Conservation (phyloP, 2,113 vertebrate genomes). For the Callionymus lyra region DNA sequence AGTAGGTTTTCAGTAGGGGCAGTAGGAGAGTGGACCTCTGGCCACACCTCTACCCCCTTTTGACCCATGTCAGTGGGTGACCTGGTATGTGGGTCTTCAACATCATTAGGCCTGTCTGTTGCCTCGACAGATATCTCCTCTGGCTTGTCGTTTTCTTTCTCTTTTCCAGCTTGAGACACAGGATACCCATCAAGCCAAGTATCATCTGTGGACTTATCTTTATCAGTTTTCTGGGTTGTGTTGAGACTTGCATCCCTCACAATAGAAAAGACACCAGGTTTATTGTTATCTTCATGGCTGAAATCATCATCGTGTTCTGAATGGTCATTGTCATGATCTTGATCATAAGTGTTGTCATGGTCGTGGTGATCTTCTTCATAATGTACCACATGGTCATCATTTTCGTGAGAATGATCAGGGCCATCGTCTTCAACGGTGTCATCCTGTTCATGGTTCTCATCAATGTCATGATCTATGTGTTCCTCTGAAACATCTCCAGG, state of each 20-base stretch:
- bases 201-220: slow-evolving; percentile 61
- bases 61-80: slow-evolving; percentile 21
- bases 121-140: slow-evolving; percentile 17
- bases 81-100: slow-evolving; percentile 52
- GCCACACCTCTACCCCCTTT: slow-evolving; percentile 8
- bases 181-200: slow-evolving; percentile 89
- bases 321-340: slow-evolving; percentile 2
- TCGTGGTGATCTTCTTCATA: neutral
- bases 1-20: slow-evolving; percentile 9
- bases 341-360: neutral
- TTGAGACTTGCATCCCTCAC: slow-evolving; percentile 50
- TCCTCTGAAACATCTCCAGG: neutral
- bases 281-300: slow-evolving; percentile 3
- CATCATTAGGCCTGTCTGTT: slow-evolving; percentile 55
- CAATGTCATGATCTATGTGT: slow-evolving; percentile 4
- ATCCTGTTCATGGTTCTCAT: slow-evolving; percentile 19
- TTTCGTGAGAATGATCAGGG: slow-evolving; percentile 1
- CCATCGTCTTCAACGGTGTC: slow-evolving; percentile 11
- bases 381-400: neutral
- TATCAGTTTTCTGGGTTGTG: slow-evolving; percentile 39
- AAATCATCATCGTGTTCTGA: slow-evolving; percentile 7
- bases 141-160: slow-evolving; percentile 10
- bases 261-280: slow-evolving; percentile 29
- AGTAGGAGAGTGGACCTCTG: slow-evolving; percentile 26
- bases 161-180: slow-evolving; percentile 59